Conservation (phyloP, 2,888 invertebrate genomes). For the Dyspetes luteomarginatus region DNA sequence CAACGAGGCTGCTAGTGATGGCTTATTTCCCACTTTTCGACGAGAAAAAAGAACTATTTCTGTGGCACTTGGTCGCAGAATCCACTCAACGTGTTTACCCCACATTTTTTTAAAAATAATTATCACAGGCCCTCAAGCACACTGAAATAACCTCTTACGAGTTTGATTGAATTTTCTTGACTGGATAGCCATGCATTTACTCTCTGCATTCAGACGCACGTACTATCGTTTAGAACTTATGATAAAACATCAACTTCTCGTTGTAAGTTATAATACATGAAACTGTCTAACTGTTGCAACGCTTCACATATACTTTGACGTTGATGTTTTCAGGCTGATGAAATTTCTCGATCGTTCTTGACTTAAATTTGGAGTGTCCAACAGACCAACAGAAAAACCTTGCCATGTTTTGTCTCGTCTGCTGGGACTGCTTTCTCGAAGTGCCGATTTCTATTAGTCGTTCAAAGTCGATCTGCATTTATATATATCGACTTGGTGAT, state of each 20-base stretch:
- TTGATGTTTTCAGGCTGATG: not conserved
- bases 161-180: not conserved
- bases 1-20: not conserved
- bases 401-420: too few relatives aligned
- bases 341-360: not conserved
- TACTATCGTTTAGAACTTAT: not conserved
- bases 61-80: not conserved
- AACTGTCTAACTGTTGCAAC: not conserved
- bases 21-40: not conserved
- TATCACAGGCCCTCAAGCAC: not conserved
- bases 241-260: too few relatives aligned
- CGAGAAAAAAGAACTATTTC: not conserved
- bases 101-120: not conserved
- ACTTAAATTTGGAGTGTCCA: too few relatives aligned
- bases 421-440: constrained; percentile 36
- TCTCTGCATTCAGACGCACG: not conserved
- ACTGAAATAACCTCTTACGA: not conserved
- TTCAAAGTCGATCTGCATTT: constrained; percentile 8
- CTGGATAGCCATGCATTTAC: not conserved
- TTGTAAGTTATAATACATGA: not conserved
- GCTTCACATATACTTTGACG: not conserved
- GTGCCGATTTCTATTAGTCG: constrained; percentile 10
- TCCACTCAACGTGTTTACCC: not conserved
- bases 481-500: constrained; percentile 23
- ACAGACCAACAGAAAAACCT: too few relatives aligned